A percentile compares a stretch with the other conserved stretches of the same genome.
These are phyloP conservation scores for Tragelaphus strepsiceros DNA, from an alignment of 2,113 vertebrate genomes.

Conservation along the genomic window DNA sequence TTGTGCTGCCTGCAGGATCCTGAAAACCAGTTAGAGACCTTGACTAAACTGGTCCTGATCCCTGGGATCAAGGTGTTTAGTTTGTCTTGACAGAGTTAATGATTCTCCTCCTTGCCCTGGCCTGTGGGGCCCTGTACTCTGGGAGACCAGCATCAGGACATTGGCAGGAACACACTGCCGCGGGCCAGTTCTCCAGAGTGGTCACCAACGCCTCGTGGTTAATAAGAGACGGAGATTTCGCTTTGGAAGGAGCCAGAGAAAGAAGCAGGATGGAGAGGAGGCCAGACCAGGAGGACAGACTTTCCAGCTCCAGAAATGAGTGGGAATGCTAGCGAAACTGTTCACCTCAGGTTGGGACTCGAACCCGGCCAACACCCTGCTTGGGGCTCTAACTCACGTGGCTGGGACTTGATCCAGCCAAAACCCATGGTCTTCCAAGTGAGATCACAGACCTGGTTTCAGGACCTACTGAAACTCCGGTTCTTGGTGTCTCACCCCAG, in stretches of 20 bases:
- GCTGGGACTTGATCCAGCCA: background rate
- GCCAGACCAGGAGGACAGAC: accelerated
- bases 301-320: background rate
- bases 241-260: background rate
- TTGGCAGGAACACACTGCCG: accelerated
- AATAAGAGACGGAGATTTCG: background rate
- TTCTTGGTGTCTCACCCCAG: background rate
- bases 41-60: background rate
- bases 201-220: accelerated
- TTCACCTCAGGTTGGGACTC: background rate
- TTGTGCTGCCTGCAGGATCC: background rate
- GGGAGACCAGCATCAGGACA: background rate
- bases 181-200: background rate
- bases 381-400: background rate
- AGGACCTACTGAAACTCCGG: background rate
- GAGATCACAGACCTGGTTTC: background rate
- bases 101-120: accelerated
- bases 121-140: background rate
- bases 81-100: background rate
- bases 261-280: background rate
- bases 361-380: background rate
- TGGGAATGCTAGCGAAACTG: background rate
- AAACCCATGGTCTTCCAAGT: background rate
- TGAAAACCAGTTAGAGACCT: too few relatives aligned
- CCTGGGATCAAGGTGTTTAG: background rate